Evolutionary conservation across 2,113 vertebrate species (phyloP).

Genomic region (Agelaius tricolor): DNA sequence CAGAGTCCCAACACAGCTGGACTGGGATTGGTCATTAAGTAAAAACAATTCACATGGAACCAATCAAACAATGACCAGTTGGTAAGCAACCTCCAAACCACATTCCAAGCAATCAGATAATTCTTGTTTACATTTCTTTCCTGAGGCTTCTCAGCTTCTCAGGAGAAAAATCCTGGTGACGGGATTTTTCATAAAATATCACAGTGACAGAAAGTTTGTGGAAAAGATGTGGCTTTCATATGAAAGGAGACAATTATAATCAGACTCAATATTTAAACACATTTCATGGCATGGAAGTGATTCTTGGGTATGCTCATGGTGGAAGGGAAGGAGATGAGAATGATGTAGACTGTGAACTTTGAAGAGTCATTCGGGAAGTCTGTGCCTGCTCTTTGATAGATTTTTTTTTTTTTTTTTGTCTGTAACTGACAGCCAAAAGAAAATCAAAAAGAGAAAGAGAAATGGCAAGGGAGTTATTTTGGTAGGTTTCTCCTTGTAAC

Average conservation of each 20-base stretch:
- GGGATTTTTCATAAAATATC: too few species aligned
- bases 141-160: too few species aligned
- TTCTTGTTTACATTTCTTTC: too few species aligned
- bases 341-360: constrained; percentile 6
- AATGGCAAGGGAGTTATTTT: constrained; percentile 12
- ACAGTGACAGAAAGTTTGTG: background rate
- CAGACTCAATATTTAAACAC: background rate
- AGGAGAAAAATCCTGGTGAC: too few species aligned
- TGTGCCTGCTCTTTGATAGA: background rate
- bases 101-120: too few species aligned
- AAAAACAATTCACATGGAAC: too few species aligned
- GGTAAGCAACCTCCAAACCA: too few species aligned
- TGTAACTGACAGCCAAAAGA: background rate
- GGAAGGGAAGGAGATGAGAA: background rate
- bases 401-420: background rate
- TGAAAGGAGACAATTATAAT: background rate
- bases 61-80: too few species aligned
- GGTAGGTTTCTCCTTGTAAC: background rate
- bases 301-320: background rate
- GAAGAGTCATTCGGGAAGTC: constrained; percentile 6
- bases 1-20: too few species aligned
- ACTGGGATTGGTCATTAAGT: too few species aligned
- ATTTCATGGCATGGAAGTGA: background rate
- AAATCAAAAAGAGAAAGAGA: background rate
- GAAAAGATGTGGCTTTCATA: background rate